Evolutionary conservation across 2,113 vertebrate species (phyloP).

Genomic region (Larimichthys polyactis): DNA sequence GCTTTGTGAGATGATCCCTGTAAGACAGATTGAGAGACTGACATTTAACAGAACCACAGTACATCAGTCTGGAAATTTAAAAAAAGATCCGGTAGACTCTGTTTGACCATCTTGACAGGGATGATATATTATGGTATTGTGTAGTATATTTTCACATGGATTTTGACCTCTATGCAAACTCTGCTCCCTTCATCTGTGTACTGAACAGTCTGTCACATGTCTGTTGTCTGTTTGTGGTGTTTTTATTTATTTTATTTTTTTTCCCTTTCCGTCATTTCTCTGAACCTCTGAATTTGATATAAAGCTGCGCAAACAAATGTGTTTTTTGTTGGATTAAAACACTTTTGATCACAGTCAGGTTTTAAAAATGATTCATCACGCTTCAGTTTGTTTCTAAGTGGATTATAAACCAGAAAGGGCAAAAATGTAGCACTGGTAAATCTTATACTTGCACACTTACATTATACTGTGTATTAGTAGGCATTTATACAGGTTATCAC

Average conservation of each 20-base stretch:
- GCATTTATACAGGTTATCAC: slow-evolving; percentile 55
- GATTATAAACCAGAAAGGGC: neutral
- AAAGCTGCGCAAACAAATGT: neutral
- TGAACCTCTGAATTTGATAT: neutral
- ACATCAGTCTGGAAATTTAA: neutral
- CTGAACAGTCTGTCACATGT: neutral
- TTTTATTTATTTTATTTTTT: neutral
- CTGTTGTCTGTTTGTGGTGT: neutral
- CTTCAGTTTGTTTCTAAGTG: neutral
- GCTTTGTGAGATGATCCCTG: slow-evolving; percentile 11
- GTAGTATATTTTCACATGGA: slow-evolving; percentile 8
- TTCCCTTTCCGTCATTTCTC: neutral
- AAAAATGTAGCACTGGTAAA: neutral
- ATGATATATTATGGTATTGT: slow-evolving; percentile 8
- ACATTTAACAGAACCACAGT: neutral
- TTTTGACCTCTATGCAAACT: slow-evolving; percentile 31
- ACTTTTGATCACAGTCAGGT: neutral
- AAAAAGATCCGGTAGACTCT: neutral
- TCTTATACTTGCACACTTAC: neutral
- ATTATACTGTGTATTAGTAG: neutral
- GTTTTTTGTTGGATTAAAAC: neutral
- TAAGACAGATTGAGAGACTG: neutral
- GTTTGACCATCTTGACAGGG: slow-evolving; percentile 18
- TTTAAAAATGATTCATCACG: neutral
- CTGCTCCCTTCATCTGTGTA: neutral